phyloP scores from a whole-genome alignment of 2,888 invertebrate genomes.

The Tanypteryx hageni region DNA sequence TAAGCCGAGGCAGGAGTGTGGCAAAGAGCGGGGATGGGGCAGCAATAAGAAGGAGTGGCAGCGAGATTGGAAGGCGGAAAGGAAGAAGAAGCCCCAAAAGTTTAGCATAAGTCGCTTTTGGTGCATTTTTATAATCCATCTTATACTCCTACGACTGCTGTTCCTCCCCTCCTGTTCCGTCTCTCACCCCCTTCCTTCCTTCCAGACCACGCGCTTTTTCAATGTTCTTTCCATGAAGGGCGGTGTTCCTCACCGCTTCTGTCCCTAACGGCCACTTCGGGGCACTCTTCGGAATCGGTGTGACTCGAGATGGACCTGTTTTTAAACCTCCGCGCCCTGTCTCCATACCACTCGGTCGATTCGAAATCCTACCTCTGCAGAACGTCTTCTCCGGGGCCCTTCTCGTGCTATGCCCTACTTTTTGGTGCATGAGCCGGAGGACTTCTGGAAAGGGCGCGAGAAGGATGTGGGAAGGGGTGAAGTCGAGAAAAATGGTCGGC shows the following conservation, averaged over 20 bases:
- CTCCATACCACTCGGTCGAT: background rate
- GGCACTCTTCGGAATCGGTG: background rate
- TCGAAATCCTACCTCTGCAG: background rate
- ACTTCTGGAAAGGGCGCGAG: background rate
- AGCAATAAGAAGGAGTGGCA: no score
- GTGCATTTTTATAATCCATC: conserved; percentile 6
- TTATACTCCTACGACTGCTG: background rate
- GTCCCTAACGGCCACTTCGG: background rate
- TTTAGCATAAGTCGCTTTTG: conserved; percentile 19
- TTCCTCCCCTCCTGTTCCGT: background rate
- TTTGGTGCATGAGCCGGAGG: background rate
- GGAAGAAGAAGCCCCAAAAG: background rate
- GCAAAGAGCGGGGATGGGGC: background rate
- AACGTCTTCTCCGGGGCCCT: background rate
- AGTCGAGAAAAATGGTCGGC: no score
- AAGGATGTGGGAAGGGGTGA: no score
- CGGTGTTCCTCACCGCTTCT: background rate
- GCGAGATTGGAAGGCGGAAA: background rate
- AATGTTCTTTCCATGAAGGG: background rate
- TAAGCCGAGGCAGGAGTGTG: background rate
- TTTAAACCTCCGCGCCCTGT: background rate
- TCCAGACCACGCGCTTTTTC: background rate
- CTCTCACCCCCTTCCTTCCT: background rate
- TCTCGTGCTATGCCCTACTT: background rate
- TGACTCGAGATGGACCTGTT: background rate